Evolutionary conservation across 2,888 invertebrate species (phyloP).

Genomic region (Nomada flava): DNA sequence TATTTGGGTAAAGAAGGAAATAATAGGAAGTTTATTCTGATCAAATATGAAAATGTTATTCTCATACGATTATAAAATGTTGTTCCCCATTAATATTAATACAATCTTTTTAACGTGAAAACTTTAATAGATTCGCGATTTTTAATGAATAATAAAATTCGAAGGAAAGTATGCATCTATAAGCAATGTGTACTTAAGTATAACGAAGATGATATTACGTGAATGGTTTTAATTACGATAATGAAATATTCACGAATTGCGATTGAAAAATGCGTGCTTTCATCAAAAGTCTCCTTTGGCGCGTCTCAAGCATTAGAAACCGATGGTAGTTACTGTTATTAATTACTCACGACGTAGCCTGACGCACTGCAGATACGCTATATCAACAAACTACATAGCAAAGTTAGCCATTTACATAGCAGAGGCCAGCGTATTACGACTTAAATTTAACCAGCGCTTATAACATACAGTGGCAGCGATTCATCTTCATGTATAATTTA

Average conservation of each 20-base stretch:
- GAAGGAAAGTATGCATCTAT: too few relatives aligned
- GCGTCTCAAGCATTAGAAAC: background rate
- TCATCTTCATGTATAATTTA: background rate
- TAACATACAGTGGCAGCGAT: background rate
- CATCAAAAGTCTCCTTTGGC: background rate
- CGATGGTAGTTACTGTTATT: constrained; percentile 40
- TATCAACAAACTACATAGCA: constrained; percentile 41
- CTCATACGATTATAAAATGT: too few relatives aligned
- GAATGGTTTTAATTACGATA: too few relatives aligned
- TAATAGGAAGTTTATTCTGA: too few relatives aligned
- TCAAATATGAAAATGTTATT: too few relatives aligned
- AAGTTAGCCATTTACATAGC: constrained; percentile 33
- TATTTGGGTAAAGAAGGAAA: too few relatives aligned
- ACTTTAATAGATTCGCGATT: too few relatives aligned
- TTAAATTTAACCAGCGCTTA: constrained; percentile 17
- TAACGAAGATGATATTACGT: too few relatives aligned
- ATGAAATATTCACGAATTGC: background rate
- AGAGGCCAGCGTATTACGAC: background rate
- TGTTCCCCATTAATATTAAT: too few relatives aligned
- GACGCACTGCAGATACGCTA: constrained; percentile 47
- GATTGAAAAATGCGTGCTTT: background rate
- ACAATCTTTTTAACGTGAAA: too few relatives aligned
- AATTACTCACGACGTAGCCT: constrained; percentile 55
- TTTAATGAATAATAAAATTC: too few relatives aligned
- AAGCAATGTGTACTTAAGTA: too few relatives aligned